Base-by-base conservation (phyloP, 1,140 invertebrate species). In the Matsumurasca onukii region DNA sequence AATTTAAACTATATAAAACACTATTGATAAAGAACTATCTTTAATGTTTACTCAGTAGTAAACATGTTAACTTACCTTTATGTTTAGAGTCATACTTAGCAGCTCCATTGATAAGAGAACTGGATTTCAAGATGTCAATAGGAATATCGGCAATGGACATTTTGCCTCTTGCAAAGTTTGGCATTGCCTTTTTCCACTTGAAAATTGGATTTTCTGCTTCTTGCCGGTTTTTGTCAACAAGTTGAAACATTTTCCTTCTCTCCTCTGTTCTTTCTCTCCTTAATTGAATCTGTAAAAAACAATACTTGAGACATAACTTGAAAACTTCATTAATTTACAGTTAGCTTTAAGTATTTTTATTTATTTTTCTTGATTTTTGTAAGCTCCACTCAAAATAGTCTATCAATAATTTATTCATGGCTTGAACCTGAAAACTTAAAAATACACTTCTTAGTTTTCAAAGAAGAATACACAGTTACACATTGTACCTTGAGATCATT, bases 201-300 rank as follows among this genome's bases (percentile, higher is more conserved):
- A 81, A 76, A 75, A 88, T 85, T 1, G 88, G 52, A 34, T 51
- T 85, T 1, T 75, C 75, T 22, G 83, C 81, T 71, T 80, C 79
- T 72, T 83, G 78, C 76, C 87, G 77, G 73, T 86, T 82, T 72
- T 85, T 83, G 73, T 89, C 92, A 0, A 86, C 91, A 75, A 96
- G 86, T 81, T 94, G 91, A 73, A 95, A 95, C 84, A 97, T 91
- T 83, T 97, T 97, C 72, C 92, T 85, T 72, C 95, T 84, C 77
- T 97, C 95, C 81, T 97, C 95, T 0, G 93, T 96, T 57, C 95
- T 83, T 78, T 98, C 95, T 73, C 92, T 84, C 51, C 91, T 84
- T 59, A 94, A 76, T 81, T 94, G 92, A 52, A 89, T 87, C 88
- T 91, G 69, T 64, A 77, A 75, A 72, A 5, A 13, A 66, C 39